Evolutionary conservation across 2,113 vertebrate genomes (phyloP), one percentile per base, ranked within the genome.

Genomic region (Anhinga anhinga): DNA sequence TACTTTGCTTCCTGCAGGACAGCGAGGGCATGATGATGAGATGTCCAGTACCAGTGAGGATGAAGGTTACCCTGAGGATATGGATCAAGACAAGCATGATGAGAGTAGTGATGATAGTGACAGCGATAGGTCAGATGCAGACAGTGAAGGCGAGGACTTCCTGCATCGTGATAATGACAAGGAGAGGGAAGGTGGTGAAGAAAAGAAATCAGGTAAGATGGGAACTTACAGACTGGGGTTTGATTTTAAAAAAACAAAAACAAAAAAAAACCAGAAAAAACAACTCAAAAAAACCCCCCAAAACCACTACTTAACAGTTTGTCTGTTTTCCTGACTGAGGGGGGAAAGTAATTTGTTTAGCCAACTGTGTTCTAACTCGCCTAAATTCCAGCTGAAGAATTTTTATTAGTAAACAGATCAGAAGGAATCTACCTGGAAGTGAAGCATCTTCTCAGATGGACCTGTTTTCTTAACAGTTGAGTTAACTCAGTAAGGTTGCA

Each of bases 51-150:
- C 98, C 15, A 99, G 98, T 93, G 99, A 99, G 53, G 94, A 99
- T 62, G 98, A 98, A 19, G 98, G 98, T 66, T 98, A 98, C 77
- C 98, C 98, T 86, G 98, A 98, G 45, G 98, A 98, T 77, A 98
- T 98, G 98, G 98, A 98, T 93, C 98, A 98, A 52, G 99, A 98
- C 42, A 98, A 98, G 76, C 99, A 98, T 4, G 98, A 98, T 18
- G 99, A 99, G 66, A 99, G 98, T 9, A 99, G 98, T 34, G 99
- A 99, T 18, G 99, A 99, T 2, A 99, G 99, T 5, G 99, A 99
- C 83, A 98, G 98, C 0, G 99, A 99, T n/a, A 98, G 98, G 27
- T 98, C 98, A 11, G 99, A 99, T 5, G 98, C 98, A 29, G 98
- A 99, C 96, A 96, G 99, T 11, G 99, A 99, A 34, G 98, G 98